Percentiles rank a stretch among this genome's conserved stretches.
These are phyloP conservation scores for Lacanobia wlatinum DNA, from an alignment of 2,888 invertebrate genomes.

Conservation along the genomic window DNA sequence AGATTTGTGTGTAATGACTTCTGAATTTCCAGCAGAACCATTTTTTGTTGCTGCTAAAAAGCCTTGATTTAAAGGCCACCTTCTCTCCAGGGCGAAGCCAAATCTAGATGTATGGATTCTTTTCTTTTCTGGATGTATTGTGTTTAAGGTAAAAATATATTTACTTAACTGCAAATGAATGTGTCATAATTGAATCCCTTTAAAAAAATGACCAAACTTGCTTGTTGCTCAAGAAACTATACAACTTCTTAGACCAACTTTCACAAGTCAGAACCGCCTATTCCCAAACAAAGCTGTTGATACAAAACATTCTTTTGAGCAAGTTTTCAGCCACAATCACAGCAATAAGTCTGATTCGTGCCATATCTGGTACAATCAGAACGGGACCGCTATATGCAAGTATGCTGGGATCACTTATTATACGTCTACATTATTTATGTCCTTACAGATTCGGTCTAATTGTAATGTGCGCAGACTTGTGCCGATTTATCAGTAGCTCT, in stretches of 20 bases:
- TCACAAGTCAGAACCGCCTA: constrained; percentile 7
- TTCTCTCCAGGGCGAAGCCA: too few relatives aligned
- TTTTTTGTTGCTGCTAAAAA: too few relatives aligned
- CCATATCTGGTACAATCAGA: constrained; percentile 65
- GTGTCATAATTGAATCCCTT: constrained; percentile 71
- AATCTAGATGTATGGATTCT: constrained; percentile 53
- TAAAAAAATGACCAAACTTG: background rate
- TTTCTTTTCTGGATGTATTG: too few relatives aligned
- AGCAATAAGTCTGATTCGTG: constrained; percentile 59
- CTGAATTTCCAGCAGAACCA: background rate
- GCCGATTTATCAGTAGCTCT: constrained; percentile 78
- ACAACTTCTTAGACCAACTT: background rate
- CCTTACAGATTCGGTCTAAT: constrained; percentile 83
- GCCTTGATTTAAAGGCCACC: background rate
- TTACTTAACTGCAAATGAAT: constrained; percentile 75
- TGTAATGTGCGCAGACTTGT: constrained; percentile 82
- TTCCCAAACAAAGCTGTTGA: constrained; percentile 39
- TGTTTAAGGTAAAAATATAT: constrained; percentile 51
- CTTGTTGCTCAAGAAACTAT: background rate
- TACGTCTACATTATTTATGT: constrained; percentile 81
- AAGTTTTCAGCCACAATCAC: constrained; percentile 51
- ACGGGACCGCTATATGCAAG: constrained; percentile 63
- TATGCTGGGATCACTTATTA: constrained; percentile 77
- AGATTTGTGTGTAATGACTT: background rate
- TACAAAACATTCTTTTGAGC: constrained; percentile 51